phyloP scores from a whole-genome alignment of 2,888 invertebrate species.

The Ochropleura plecta region DNA sequence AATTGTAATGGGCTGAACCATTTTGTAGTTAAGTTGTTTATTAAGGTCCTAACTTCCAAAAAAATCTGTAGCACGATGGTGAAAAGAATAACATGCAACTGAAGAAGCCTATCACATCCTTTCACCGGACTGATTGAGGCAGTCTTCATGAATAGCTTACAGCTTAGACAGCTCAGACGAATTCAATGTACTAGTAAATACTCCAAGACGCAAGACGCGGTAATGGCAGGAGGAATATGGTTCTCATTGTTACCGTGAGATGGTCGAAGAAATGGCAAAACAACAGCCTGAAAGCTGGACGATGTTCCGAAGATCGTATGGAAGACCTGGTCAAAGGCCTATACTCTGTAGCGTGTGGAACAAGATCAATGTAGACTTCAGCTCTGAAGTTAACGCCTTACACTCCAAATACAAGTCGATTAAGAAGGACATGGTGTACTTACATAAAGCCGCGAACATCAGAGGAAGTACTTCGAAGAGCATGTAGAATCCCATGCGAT shows the following conservation, averaged over 20 bases:
- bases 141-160: neutral
- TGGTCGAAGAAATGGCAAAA: neutral
- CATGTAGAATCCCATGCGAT: conserved; percentile 64
- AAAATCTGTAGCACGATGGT: neutral
- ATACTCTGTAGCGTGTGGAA: neutral
- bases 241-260: neutral
- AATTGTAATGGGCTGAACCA: no score
- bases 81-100: neutral
- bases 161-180: neutral
- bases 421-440: conserved; percentile 58
- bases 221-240: neutral
- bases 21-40: neutral
- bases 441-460: conserved; percentile 76
- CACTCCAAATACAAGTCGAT: neutral
- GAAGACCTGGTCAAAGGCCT: neutral
- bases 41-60: neutral
- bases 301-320: neutral
- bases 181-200: neutral
- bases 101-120: neutral
- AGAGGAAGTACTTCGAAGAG: conserved; percentile 65
- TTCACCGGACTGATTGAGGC: neutral
- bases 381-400: neutral
- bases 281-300: neutral
- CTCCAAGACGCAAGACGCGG: neutral
- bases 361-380: neutral